Base-by-base conservation (phyloP, 2,797 vertebrate species). In the Platyrinchus mystaceus region DNA sequence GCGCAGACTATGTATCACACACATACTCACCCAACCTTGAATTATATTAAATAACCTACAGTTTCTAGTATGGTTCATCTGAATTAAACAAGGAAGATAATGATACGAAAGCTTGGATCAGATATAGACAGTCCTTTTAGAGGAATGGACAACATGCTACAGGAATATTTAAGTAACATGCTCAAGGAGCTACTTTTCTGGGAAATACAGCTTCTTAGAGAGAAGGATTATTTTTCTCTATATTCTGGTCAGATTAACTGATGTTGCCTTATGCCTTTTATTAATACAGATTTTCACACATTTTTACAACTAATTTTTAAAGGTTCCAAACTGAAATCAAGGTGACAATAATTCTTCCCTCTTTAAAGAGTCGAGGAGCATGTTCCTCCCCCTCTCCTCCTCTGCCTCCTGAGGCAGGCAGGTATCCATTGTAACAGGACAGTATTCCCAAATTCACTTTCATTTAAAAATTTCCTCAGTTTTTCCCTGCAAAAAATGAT, bases 11-110 rank as follows among this genome's bases (percentile, higher is more conserved):
- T n/a, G 27, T 74, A 73, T 83, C 73, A 90, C 71, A 53, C 39
- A 64, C n/a, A 47, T 8, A 62, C 58, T 69, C 69, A 94, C n/a
- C 27, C 79, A 92, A 78, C 52, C 34, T 77, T 75, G 62, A 95
- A 64, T 93, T 96, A 50, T 47, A 67, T 46, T 49, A 85, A 89
- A 63, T 68, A 93, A 82, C 49, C 32, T 71, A 41, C 32, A 80
- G 52, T 75, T 46, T 68, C 50, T 36, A 62, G 49, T 66, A 16
- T 18, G 3, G 24, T 50, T 81, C 36, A 52, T 86, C 23, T 64
- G 36, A 75, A 58, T 75, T 66, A 84, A 69, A 36, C 1, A 9
- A 32, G 20, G 26, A 86, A 68, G 17, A 68, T 21, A 67, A 79
- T 27, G 32, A 52, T 50, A 49, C 10, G 55, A 79, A 75, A 87